Base-by-base conservation (phyloP, 2,113 vertebrate genomes). In the Tichodroma muraria region DNA sequence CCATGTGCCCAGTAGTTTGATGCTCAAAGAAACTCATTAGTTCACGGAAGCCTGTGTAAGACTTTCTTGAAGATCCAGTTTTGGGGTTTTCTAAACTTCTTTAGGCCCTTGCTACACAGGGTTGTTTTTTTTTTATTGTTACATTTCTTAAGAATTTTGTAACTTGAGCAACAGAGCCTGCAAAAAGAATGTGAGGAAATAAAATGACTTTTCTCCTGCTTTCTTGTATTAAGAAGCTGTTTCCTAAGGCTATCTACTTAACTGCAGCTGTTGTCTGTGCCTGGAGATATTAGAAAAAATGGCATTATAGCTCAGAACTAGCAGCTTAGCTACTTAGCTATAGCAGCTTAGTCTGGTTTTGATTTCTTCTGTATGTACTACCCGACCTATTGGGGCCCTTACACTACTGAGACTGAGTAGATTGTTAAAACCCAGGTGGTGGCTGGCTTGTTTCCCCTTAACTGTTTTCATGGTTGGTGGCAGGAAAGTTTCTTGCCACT, bases 401-500 rank as follows among this genome's bases (percentile, higher is more conserved):
- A 66, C 0, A 1, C 52, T 84, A 42, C 38, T 0, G 0, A 88
- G 80, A 92, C 22, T 54, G 68, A 80, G 42, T 18, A 77, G 42
- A 66, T 47, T 77, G 10, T 92, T 80, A 70, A 91, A 89, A 44
- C 17, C 28, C 22, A 7, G 44, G 60, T 11, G 44, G 71, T 40
- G 47, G 35, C 64, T 90, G 60, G 10, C 68, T 82, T 88, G 65
- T 80, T 92, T 93, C 31, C 68, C 47, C 38, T 78, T 40, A 80
- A 93, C 38, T 90, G 35, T 64, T 94, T 94, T 92, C 88, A 19
- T 83, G 47, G 64, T 80, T 96, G 85, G 95, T 96, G 88, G 88
- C 95, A 88, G 72, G 85, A 90, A 93, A 73, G 60, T 92, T 96
- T 91, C 76, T 93, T 90, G 76, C 88, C 82, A 52, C 88, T 95